A percentile compares a stretch with the other conserved stretches of the same genome.
phyloP scores from a whole-genome alignment of 1,140 invertebrate genomes.

The Achatina immaculata region DNA sequence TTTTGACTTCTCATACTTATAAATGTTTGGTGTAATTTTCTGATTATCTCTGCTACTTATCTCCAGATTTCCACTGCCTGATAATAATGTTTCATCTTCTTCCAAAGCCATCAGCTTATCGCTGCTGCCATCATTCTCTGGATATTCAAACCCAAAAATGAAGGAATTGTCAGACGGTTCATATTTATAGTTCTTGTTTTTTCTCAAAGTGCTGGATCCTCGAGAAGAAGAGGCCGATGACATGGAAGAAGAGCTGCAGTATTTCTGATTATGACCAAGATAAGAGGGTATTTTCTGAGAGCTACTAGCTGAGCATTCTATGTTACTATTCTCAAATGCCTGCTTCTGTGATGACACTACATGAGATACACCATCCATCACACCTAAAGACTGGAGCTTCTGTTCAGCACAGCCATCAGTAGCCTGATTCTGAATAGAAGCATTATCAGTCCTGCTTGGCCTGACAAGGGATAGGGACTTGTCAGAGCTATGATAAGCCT shows the following conservation, averaged over 20 bases:
- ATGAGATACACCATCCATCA: no score
- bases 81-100: neutral
- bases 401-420: no score
- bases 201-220: neutral
- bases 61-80: neutral
- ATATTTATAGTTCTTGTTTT: neutral
- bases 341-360: no score
- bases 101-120: neutral
- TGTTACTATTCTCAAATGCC: neutral
- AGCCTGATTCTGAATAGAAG: no score
- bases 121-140: neutral
- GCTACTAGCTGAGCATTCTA: neutral
- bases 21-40: neutral
- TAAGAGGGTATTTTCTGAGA: neutral
- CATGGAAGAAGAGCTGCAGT: neutral
- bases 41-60: neutral
- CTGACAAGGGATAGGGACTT: no score
- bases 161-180: constrained; percentile 34
- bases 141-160: constrained; percentile 24
- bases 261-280: neutral
- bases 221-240: neutral
- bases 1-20: constrained; percentile 32
- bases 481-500: neutral
- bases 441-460: no score
- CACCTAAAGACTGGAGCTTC: no score